Evolutionary conservation across 2,113 vertebrate species (phyloP), one percentile per base, ranked within the genome.

Genomic region (Philantomba maxwellii): DNA sequence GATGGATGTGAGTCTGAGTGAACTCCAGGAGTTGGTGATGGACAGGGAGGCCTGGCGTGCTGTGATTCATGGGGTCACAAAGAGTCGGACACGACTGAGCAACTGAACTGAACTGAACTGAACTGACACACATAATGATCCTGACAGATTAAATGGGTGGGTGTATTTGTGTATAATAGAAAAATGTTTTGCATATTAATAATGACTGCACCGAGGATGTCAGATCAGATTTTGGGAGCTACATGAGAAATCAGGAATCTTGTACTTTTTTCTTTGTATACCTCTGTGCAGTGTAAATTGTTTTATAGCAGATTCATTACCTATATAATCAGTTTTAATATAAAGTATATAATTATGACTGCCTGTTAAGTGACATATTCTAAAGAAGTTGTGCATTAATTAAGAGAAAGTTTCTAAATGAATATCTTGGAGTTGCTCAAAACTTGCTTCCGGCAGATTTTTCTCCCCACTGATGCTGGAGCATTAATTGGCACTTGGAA

Each of bases 401-500:
- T 16, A 43, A 45, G 43, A 21, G 51, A 33, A 82, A 21, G 0
- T 91, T 88, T 55, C 70, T 53, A 62, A 83, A 49, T 87, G 49
- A 55, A 36, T n/a, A 82, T 43, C 33, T 82, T 93, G 33, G 70
- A 92, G 43, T 57, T 87, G 43, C 33, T 82, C 45, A 95, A 86
- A 91, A 78, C 28, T 58, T 94, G 39, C 9, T 55, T 9, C 30
- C 3, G 30, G 36, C 23, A 45, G 21, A 47, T 58, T 57, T 87
- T 77, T 7, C 6, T 81, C 7, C 15, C 9, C 2, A 43, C 9
- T 90, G 58, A 23, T 92, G 33, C 51, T 92, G 15, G 39, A 15
- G 13, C 25, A 81, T 70, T 93, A 93, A 91, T 64, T 96, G 43
- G 45, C 15, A 93, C 47, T n/a, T 66, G n/a, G 47, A 49, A 80